These are phyloP conservation scores for Mastomys coucha DNA, from an alignment of 2,113 vertebrate genomes.

Conservation along the genomic window DNA sequence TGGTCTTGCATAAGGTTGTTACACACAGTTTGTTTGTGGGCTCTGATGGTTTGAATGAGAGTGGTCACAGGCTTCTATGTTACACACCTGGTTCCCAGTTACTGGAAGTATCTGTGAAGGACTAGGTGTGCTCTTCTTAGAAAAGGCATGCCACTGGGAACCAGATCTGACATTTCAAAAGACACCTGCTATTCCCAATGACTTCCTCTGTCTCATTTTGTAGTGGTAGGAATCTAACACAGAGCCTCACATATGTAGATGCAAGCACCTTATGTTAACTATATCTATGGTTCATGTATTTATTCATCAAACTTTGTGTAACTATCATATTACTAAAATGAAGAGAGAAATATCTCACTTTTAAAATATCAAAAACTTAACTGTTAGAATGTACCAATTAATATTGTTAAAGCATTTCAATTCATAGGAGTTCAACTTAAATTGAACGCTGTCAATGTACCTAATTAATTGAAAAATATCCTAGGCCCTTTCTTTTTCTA, in stretches of 20 bases:
- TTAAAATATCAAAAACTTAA: conserved; percentile 45
- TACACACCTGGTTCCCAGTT: neutral
- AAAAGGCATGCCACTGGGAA: neutral
- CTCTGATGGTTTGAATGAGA: neutral
- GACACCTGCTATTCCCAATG: neutral
- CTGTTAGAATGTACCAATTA: neutral
- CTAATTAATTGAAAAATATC: neutral
- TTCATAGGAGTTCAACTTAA: conserved; percentile 33
- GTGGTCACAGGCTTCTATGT: neutral
- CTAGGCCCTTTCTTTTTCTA: neutral
- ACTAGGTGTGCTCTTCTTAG: neutral
- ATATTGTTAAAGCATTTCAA: conserved; percentile 46
- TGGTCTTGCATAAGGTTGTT: neutral
- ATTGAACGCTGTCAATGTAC: neutral
- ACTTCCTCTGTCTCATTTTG: neutral
- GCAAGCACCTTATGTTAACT: neutral
- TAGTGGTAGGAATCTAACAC: neutral
- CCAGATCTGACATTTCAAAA: neutral
- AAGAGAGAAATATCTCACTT: neutral
- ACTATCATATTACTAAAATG: conserved; percentile 31
- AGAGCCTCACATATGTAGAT: neutral
- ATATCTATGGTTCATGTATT: neutral
- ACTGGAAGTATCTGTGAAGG: neutral
- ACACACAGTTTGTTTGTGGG: neutral
- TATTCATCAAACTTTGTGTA: conserved; percentile 2